These are phyloP conservation scores for Argyresthia goedartella DNA, from an alignment of 2,888 invertebrate species.

Conservation along the genomic window DNA sequence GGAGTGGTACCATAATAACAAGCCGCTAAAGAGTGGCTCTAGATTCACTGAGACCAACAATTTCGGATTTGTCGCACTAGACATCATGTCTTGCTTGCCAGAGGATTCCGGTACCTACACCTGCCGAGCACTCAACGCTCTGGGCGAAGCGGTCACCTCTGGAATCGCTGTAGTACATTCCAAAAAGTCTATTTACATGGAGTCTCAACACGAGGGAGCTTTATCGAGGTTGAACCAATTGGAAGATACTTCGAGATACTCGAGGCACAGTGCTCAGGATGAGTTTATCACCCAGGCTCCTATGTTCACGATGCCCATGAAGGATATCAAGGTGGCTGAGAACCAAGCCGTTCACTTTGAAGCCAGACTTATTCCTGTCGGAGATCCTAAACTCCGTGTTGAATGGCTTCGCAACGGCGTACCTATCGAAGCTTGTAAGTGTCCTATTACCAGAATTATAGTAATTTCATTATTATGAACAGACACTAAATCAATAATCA, in stretches of 20 bases:
- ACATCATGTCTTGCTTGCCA: slow-evolving; percentile 94
- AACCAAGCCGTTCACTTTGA: slow-evolving; percentile 95
- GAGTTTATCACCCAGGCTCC: slow-evolving; percentile 89
- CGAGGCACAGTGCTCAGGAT: slow-evolving; percentile 80
- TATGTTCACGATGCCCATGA: slow-evolving; percentile 91
- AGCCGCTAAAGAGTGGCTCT: slow-evolving; percentile 91
- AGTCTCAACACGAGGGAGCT: slow-evolving; percentile 90
- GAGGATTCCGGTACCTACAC: slow-evolving; percentile 98
- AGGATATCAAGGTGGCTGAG: slow-evolving; percentile 87
- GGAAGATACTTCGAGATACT: slow-evolving; percentile 83
- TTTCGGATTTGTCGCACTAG: slow-evolving; percentile 97
- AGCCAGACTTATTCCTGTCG: slow-evolving; percentile 93
- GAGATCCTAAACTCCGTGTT: slow-evolving; percentile 91
- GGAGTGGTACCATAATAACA: slow-evolving; percentile 95
- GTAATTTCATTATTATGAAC: slow-evolving; percentile 1
- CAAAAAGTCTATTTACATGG: slow-evolving; percentile 87
- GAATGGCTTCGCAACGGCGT: slow-evolving; percentile 95
- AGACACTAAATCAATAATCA: not conserved
- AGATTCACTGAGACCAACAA: slow-evolving; percentile 96
- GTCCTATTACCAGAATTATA: slow-evolving; percentile 7
- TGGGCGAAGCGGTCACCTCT: slow-evolving; percentile 94
- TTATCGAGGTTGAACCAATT: slow-evolving; percentile 84
- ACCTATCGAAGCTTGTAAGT: slow-evolving; percentile 88
- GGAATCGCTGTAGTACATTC: slow-evolving; percentile 88
- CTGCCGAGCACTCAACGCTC: slow-evolving; percentile 90